Percentiles rank a stretch among this genome's conserved stretches.
Conservation (phyloP, 2,797 vertebrate genomes). For the Naso thynnoides region DNA sequence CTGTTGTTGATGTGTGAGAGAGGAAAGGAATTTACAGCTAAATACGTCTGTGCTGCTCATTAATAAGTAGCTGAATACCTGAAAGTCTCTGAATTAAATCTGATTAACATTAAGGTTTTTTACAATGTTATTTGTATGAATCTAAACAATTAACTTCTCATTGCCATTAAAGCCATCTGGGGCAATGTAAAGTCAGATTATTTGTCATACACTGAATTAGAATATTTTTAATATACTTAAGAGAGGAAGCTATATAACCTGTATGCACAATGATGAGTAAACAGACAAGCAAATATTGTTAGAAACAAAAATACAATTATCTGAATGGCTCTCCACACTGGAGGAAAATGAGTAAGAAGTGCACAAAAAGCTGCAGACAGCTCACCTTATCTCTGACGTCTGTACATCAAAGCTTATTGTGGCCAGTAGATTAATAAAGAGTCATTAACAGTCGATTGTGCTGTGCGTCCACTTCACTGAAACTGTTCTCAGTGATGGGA, state of each 20-base stretch:
- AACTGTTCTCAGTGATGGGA: conserved; percentile 33
- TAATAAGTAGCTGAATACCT: conserved; percentile 30
- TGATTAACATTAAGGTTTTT: background rate
- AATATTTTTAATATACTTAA: conserved; percentile 5
- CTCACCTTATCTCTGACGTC: conserved; percentile 7
- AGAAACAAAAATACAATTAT: conserved; percentile 17
- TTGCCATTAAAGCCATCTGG: too few species aligned
- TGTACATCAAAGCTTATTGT: conserved; percentile 16
- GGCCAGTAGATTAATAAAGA: conserved; percentile 35
- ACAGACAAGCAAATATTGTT: conserved; percentile 7
- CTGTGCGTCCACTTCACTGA: conserved; percentile 35
- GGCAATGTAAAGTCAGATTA: too few species aligned
- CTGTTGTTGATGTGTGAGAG: conserved; percentile 34
- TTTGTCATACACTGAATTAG: background rate
- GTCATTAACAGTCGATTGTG: conserved; percentile 31
- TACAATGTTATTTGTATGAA: background rate
- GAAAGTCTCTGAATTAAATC: conserved; percentile 2
- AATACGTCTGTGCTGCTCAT: conserved; percentile 31
- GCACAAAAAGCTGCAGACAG: conserved; percentile 4
- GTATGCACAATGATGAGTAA: background rate
- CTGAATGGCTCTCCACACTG: background rate
- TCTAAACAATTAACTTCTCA: background rate
- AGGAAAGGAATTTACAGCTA: conserved; percentile 24
- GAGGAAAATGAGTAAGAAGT: background rate
- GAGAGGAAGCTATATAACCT: background rate